Conservation (phyloP, 1,140 invertebrate genomes). For the Cryptotermes secundus region DNA sequence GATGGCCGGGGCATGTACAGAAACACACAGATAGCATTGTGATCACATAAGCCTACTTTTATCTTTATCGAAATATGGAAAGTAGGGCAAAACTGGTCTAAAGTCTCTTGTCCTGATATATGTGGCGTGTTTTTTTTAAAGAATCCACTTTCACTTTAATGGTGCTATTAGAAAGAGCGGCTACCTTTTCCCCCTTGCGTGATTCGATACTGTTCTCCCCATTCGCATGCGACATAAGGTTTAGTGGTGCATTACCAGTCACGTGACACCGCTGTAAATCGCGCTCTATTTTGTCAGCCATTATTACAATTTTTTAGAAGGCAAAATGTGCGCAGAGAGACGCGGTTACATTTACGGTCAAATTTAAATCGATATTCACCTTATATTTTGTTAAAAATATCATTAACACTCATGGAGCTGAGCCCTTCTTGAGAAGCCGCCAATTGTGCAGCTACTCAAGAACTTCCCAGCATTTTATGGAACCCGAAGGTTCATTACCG, state of each 20-base stretch:
- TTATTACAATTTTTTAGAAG: neutral
- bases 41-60: too few species aligned
- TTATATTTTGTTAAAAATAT: neutral
- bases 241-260: neutral
- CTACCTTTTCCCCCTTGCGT: neutral
- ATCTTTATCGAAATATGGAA: too few species aligned
- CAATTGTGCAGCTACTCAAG: too few species aligned
- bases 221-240: neutral
- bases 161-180: neutral
- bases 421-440: too few species aligned
- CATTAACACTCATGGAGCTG: too few species aligned
- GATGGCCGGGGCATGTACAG: too few species aligned
- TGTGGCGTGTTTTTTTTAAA: neutral
- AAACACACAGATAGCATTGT: too few species aligned
- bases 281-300: slow-evolving; percentile 9
- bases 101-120: neutral
- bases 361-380: neutral
- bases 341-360: neutral
- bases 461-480: too few species aligned
- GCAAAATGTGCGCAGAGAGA: neutral
- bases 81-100: neutral
- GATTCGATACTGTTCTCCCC: neutral
- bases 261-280: neutral
- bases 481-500: too few species aligned
- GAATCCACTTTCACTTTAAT: neutral